Percentiles rank a stretch among this genome's conserved stretches.
phyloP scores from a whole-genome alignment of 2,797 vertebrate genomes.

The Sphaeramia orbicularis region DNA sequence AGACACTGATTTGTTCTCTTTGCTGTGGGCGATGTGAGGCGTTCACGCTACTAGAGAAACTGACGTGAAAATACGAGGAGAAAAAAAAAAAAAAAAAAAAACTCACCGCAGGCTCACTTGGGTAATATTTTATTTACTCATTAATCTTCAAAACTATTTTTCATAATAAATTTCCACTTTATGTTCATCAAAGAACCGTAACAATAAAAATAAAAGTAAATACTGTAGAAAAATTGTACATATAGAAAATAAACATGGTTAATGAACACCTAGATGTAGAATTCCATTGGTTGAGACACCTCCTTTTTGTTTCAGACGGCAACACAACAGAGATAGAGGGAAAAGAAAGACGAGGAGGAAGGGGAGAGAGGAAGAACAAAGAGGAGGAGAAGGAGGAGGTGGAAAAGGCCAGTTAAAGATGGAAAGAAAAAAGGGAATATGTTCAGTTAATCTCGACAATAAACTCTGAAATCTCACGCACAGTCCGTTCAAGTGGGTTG shows the following conservation, averaged over 20 bases:
- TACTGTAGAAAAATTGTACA: conserved; percentile 91
- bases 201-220: conserved; percentile 92
- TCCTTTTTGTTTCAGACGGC: conserved; percentile 73
- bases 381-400: conserved; percentile 49
- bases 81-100: conserved; percentile 50
- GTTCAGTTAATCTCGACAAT: conserved; percentile 66
- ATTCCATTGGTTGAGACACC: conserved; percentile 75
- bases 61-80: conserved; percentile 14
- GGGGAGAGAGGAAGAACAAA: conserved; percentile 31
- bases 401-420: conserved; percentile 64
- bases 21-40: conserved; percentile 5
- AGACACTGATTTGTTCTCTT: conserved; percentile 20
- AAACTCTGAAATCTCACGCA: conserved; percentile 68
- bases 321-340: conserved; percentile 76
- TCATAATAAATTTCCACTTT: conserved; percentile 91
- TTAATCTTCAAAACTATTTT: conserved; percentile 92
- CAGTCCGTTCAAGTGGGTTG: conserved; percentile 49
- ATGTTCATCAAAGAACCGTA: conserved; percentile 91
- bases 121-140: conserved; percentile 91
- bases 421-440: conserved; percentile 59
- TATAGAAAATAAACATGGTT: conserved; percentile 89
- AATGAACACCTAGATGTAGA: conserved; percentile 84
- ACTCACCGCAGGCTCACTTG: conserved; percentile 78
- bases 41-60: conserved; percentile 2
- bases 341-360: conserved; percentile 45